These are phyloP conservation scores for Drosophila athabasca DNA, from an alignment of 1,140 invertebrate genomes.

Conservation along the genomic window DNA sequence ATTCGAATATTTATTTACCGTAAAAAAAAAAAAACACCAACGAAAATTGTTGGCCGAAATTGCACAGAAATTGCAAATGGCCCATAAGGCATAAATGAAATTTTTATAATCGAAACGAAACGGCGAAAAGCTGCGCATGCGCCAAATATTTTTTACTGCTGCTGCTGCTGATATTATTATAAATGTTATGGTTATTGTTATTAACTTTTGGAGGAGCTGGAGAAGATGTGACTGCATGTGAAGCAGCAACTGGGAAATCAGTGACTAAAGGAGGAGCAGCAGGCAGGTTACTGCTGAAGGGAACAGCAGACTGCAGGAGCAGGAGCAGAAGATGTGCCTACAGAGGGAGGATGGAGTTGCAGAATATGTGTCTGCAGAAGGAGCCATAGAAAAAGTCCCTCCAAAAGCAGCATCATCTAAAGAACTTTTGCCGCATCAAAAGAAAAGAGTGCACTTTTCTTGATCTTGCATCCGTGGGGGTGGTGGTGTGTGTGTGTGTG, in stretches of 20 bases:
- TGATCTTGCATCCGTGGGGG: too few relatives aligned
- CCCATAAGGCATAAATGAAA: slow-evolving; percentile 79
- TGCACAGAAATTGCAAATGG: slow-evolving; percentile 78
- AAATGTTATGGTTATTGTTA: slow-evolving; percentile 74
- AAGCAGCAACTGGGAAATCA: neutral
- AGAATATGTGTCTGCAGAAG: too few relatives aligned
- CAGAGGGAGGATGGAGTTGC: too few relatives aligned
- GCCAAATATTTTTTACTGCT: slow-evolving; percentile 37
- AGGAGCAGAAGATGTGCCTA: neutral
- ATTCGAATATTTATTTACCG: slow-evolving; percentile 53
- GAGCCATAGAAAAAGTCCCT: too few relatives aligned
- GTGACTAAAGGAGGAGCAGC: neutral
- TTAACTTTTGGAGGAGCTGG: slow-evolving; percentile 45
- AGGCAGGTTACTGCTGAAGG: slow-evolving; percentile 23
- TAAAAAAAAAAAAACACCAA: slow-evolving; percentile 3
- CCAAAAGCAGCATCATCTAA: too few relatives aligned
- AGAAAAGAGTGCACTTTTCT: too few relatives aligned
- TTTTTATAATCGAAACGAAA: slow-evolving; percentile 77
- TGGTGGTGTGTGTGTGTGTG: too few relatives aligned
- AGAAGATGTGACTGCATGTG: slow-evolving; percentile 49
- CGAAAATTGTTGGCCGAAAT: slow-evolving; percentile 48
- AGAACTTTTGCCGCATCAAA: too few relatives aligned
- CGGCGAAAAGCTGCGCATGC: slow-evolving; percentile 38
- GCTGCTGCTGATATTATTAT: slow-evolving; percentile 44
- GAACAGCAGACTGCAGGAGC: slow-evolving; percentile 19